Evolutionary conservation across 1,140 invertebrate species (phyloP).

Genomic region (Saccostrea cuccullata): DNA sequence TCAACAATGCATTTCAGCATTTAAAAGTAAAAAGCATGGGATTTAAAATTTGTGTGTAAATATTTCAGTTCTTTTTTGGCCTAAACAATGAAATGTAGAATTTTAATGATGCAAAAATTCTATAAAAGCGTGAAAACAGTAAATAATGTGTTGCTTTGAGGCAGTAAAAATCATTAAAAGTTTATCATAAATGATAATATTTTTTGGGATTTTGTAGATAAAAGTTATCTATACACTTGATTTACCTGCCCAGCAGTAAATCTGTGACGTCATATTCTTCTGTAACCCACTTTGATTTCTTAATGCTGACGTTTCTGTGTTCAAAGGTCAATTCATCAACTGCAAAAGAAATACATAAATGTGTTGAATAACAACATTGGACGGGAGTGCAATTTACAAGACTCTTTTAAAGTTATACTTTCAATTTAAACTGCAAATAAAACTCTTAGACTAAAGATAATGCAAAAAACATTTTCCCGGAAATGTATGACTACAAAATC

Average conservation of each 20-base stretch:
- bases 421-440: neutral
- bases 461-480: neutral
- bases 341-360: neutral
- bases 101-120: too few species aligned
- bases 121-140: neutral
- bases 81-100: too few species aligned
- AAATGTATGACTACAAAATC: neutral
- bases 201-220: neutral
- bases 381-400: neutral
- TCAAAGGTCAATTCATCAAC: slow-evolving; percentile 76
- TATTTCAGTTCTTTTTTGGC: too few species aligned
- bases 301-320: slow-evolving; percentile 74
- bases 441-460: neutral
- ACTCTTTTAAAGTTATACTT: neutral
- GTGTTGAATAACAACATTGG: neutral
- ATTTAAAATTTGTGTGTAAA: too few species aligned
- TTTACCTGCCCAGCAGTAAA: slow-evolving; percentile 78
- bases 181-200: neutral
- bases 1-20: too few species aligned
- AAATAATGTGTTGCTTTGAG: neutral
- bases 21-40: too few species aligned
- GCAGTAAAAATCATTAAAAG: neutral
- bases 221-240: slow-evolving; percentile 39
- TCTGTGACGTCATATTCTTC: slow-evolving; percentile 78
- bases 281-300: slow-evolving; percentile 78